Base-by-base conservation (phyloP, 2,797 vertebrate genomes). In the Ataeniobius toweri region DNA sequence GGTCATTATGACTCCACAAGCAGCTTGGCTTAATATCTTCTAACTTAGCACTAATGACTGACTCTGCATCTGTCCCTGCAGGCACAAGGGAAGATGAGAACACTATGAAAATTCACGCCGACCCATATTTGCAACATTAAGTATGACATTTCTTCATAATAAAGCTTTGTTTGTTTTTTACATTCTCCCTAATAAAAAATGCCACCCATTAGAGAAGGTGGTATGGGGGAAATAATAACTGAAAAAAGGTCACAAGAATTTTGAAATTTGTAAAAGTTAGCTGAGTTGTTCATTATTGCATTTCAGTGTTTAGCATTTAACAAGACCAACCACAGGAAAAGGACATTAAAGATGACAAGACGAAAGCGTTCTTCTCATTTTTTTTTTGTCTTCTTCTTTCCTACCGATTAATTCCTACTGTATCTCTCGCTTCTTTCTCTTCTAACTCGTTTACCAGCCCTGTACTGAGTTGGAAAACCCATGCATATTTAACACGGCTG, bases 401-500 rank as follows among this genome's bases (percentile, higher is more conserved):
- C 41, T 68, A 59, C 56, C 31, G 71, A 75, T 83, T 77, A 77
- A 82, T 87, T 80, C 75, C 71, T 75, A 44, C 82, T 70, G 46
- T 80, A 70, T 84, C 44, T 68, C 63, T 63, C 36, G 46, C 83
- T 78, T 46, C 22, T 61, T 79, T 55, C 79, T 85, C 78, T 83
- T 76, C 79, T 82, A 73, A 73, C 67, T 56, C n/a, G 28, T 74
- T 76, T 82, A 5, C 78, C 73, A 71, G n/a, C 79, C 74, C 71
- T 77, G 71, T 41, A 59, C 83, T 65, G 86, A 83, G 87, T 83
- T 89, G 87, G 81, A 88, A 86, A 86, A 80, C 61, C 88, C 89
- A 90, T 94, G 91, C 92, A 95, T 94, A 94, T 94, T 94, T 93
- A 95, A 94, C 90, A 89, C 84, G 79, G 86, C 86, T 80, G 88